Conservation (phyloP, 2,888 invertebrate genomes). For the Xylophagus ater region DNA sequence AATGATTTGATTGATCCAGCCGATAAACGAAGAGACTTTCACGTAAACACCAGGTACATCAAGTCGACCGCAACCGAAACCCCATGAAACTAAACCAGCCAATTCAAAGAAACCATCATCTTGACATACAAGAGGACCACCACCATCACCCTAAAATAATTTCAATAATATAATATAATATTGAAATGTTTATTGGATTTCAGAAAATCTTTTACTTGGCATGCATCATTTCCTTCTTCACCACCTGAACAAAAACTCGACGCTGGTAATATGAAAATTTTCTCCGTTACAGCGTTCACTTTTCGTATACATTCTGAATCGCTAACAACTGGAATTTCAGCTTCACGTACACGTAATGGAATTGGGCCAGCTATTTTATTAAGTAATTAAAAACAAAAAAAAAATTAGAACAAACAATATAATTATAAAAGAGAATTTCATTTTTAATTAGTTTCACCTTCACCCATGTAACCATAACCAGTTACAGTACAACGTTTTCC, state of each 20-base stretch:
- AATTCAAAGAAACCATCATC: slow-evolving; percentile 87
- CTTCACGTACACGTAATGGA: slow-evolving; percentile 77
- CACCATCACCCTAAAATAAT: slow-evolving; percentile 70
- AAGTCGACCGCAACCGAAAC: slow-evolving; percentile 83
- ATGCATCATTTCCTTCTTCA: slow-evolving; percentile 85
- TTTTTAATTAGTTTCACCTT: too few species aligned
- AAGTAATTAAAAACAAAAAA: slow-evolving; percentile 26
- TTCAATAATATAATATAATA: too few species aligned
- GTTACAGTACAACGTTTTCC: slow-evolving; percentile 88
- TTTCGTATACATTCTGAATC: slow-evolving; percentile 86
- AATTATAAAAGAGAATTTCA: too few species aligned
- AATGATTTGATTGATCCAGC: slow-evolving; percentile 96
- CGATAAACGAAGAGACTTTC: slow-evolving; percentile 88
- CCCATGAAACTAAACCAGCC: slow-evolving; percentile 91
- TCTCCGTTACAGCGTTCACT: slow-evolving; percentile 89
- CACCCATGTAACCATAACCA: slow-evolving; percentile 92
- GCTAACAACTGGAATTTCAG: slow-evolving; percentile 84
- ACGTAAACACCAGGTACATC: slow-evolving; percentile 97
- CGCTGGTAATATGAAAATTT: slow-evolving; percentile 85
- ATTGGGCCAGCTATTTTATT: slow-evolving; percentile 64
- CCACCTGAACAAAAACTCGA: slow-evolving; percentile 92
- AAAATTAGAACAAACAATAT: neutral
- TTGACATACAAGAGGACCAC: slow-evolving; percentile 85
- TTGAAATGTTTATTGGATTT: slow-evolving; percentile 1
- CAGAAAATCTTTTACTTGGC: slow-evolving; percentile 55